Evolutionary conservation across 2,888 invertebrate genomes (phyloP), one percentile per base, ranked within the genome.

Genomic region (Ligdia adustata): DNA sequence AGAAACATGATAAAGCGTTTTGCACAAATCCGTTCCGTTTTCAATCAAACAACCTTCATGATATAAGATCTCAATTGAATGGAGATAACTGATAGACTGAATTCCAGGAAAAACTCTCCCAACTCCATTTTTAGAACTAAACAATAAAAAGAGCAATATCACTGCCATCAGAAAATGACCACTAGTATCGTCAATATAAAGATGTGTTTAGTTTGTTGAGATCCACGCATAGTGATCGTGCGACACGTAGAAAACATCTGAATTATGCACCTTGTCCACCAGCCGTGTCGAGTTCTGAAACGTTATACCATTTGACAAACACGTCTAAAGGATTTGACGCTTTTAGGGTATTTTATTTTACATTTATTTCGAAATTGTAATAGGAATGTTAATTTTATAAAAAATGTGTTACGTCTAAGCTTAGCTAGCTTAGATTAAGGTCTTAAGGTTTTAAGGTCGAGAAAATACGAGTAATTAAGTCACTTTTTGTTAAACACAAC

Each of bases 231-330:
- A 41, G 41, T 37, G 27, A 48, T 48, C 40, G 39, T 37, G 41
- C 16, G 40, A 56, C 50, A 48, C 43, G 52, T 56, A 52, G 50
- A 35, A 38, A 52, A 52, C 43, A 45, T 56, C 49, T 59, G 55
- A 67, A 64, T 62, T 60, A 63, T 64, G 54, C 55, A 52, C 49
- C 47, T 61, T 60, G 54, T 54, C 50, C 50, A 24, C 33, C 24
- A 47, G 29, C 42, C 40, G 35, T 22, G 48, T 57, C 26, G 35
- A 43, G 39, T 59, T 60, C 45, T 15, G 7, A 45, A 65, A 55
- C 54, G 35, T 28, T 32, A 35, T 42, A 43, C 12, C 26, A 47
- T 59, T 59, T 55, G 57, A 60, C 51, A 57, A 60, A 58, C 39
- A 52, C 52, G 51, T 54, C 31, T 46, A 55, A 44, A 53, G 16